phyloP scores from a whole-genome alignment of 1,140 invertebrate genomes.

The Aculops lycopersici region DNA sequence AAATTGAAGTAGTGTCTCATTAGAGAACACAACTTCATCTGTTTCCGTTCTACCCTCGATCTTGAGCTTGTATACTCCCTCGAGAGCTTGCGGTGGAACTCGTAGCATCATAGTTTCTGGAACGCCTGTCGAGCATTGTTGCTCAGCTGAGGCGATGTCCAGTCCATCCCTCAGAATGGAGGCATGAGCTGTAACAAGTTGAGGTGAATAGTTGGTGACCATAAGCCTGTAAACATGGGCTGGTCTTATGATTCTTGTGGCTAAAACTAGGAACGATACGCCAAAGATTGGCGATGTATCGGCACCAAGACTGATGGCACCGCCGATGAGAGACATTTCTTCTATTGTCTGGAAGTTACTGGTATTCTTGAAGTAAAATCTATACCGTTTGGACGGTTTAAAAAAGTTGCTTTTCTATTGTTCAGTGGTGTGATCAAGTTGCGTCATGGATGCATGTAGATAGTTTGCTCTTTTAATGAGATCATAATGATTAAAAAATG shows the following conservation, averaged over 20 bases:
- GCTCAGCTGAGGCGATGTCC: slow-evolving; percentile 37
- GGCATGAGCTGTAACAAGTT: slow-evolving; percentile 39
- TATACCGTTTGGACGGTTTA: no score
- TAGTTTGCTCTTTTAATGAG: no score
- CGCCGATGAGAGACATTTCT: no score
- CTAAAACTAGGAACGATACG: slow-evolving; percentile 46
- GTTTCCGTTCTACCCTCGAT: slow-evolving; percentile 60
- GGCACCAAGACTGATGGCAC: no score
- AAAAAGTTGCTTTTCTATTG: no score
- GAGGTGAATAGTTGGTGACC: slow-evolving; percentile 34
- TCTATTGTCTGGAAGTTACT: no score
- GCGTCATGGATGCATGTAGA: no score
- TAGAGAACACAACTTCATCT: slow-evolving; percentile 47
- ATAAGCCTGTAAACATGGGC: slow-evolving; percentile 49
- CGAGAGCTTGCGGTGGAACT: slow-evolving; percentile 43
- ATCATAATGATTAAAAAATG: no score
- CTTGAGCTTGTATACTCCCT: slow-evolving; percentile 45
- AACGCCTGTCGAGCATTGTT: slow-evolving; percentile 38
- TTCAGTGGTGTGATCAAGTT: no score
- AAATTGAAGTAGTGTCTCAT: slow-evolving; percentile 41
- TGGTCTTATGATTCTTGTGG: slow-evolving; percentile 46
- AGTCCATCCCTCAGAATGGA: slow-evolving; percentile 55
- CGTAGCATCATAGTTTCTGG: slow-evolving; percentile 45
- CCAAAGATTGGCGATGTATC: slow-evolving; percentile 20
- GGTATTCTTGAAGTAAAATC: no score